Conservation (phyloP, 2,888 invertebrate genomes). For the Branchinecta sandiegonensis region DNA sequence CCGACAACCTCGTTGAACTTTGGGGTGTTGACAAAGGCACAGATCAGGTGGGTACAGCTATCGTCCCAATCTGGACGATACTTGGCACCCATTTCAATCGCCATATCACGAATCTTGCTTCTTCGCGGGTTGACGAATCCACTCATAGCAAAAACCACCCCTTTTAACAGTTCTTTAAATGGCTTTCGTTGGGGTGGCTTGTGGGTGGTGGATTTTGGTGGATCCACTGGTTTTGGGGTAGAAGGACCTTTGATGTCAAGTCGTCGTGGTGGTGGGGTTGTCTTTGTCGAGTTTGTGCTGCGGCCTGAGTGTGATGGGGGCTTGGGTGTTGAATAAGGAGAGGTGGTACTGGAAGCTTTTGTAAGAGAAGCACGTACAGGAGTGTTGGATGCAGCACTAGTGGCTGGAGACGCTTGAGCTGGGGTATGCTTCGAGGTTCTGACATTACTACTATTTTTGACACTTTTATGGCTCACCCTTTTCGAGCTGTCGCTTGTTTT, state of each 20-base stretch:
- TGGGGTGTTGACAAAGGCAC: constrained; percentile 77
- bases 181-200: constrained; percentile 34
- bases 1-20: constrained; percentile 59
- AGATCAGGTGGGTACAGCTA: constrained; percentile 72
- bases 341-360: background rate
- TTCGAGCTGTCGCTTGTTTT: background rate
- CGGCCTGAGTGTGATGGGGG: background rate
- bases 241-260: too few relatives aligned
- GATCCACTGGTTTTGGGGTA: too few relatives aligned
- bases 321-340: background rate
- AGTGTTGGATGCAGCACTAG: background rate
- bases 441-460: background rate
- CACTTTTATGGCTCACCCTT: background rate
- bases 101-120: constrained; percentile 48
- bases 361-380: too few relatives aligned
- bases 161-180: constrained; percentile 46
- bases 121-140: constrained; percentile 73
- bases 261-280: too few relatives aligned
- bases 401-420: background rate
- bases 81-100: constrained; percentile 59
- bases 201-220: background rate
- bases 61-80: constrained; percentile 60
- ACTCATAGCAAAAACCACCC: constrained; percentile 63
- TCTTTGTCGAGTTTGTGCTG: background rate
- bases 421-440: background rate